Evolutionary conservation across 1,140 invertebrate genomes (phyloP), one percentile per base, ranked within the genome.

Genomic region (Caerostris extrusa): DNA sequence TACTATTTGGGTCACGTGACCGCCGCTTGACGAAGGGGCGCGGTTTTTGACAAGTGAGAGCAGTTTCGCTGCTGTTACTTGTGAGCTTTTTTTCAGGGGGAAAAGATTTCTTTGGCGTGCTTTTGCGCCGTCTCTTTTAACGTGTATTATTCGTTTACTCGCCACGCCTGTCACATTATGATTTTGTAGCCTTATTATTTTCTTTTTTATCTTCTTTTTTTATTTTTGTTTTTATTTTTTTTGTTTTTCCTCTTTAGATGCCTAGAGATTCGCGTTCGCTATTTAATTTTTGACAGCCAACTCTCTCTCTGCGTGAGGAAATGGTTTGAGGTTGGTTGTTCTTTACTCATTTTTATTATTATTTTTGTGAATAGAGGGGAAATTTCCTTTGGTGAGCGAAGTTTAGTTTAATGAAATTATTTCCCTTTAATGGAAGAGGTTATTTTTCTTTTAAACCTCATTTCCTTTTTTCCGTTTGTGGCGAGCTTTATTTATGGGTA

Each of bases 1-100:
- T 93, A 93, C 92, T 93, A 93, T 93, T 93, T 93, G 55, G 57
- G 67, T 93, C 92, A 93, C 92, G 92, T 93, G 92, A 93, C 61
- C 19, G 56, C 7, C 50, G 58, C 82, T 85, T 81, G 71, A 69
- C 90, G 64, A 60, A 61, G 91, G 91, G 91, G 91, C 91, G 91
- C 91, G 91, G 91, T 93, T 93, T 93, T 93, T 93, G 92, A 93
- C 92, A 88, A 60, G 61, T n/a, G 67, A 6, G 77, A 17, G 87
- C 57, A 71, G 87, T 88, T 87, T 57, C 4, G 19, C 58, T 10
- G 50, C 82, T 91, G 34, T 88, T 88, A 17, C 7, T 86, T 93
- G 77, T 88, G 88, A 77, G 53, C 64, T 93, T 93, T 77, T 81
- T 93, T 3, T 6, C 3, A 57, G 10, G n/a, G 57, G 3, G 3